Base-by-base conservation (phyloP, 2,888 invertebrate genomes). In the Coelogynopora nodosa region DNA sequence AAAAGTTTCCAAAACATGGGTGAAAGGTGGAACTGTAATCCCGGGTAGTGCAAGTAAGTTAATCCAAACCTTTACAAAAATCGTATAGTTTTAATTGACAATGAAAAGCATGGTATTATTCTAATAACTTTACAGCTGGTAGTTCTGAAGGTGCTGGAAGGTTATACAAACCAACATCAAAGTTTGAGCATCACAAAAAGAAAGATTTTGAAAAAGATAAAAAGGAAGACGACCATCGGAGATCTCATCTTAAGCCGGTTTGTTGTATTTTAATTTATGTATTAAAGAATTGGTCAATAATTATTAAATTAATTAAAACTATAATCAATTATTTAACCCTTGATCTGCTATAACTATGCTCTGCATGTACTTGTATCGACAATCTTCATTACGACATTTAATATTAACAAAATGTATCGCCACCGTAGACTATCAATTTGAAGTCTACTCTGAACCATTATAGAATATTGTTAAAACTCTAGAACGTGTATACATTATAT, bases 21-120 rank as follows among this genome's bases (percentile, higher is more conserved):
- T 87, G 27, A 86, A 84, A 28, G 87, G 87, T 2, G 87, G 87
- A 2, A 81, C 81, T 30, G 87, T 87, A 13, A 87, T 81, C 82
- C 87, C 87, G 0, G 85, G 85, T 0, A 87, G 31, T 26, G 67
- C 87, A 13, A 82, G 86, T 86, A 86, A 67, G 10, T 80, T 2
- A 10, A 1, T 29, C 67, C 30, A 5, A 49, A 10, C 5, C 5
- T 49, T 49, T 49, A 49, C 5, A 49, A 10, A 49, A 49, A 49
- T 10, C 49, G 49, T 49, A 18, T 49, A 49, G 5, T 49, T 18
- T 49, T 49, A 49, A 10, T 5, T 49, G 49, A 49, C 49, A n/a
- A n/a, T n/a, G n/a, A n/a, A n/a, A 49, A 49, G 5, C 5, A 5
- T 74, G 18, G 5, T 74, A n/a, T 74, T 74, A n/a, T 74, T 5